Evolutionary conservation across 2,113 vertebrate genomes (phyloP), one percentile per base, ranked within the genome.

Genomic region (Ammodytes dubius): DNA sequence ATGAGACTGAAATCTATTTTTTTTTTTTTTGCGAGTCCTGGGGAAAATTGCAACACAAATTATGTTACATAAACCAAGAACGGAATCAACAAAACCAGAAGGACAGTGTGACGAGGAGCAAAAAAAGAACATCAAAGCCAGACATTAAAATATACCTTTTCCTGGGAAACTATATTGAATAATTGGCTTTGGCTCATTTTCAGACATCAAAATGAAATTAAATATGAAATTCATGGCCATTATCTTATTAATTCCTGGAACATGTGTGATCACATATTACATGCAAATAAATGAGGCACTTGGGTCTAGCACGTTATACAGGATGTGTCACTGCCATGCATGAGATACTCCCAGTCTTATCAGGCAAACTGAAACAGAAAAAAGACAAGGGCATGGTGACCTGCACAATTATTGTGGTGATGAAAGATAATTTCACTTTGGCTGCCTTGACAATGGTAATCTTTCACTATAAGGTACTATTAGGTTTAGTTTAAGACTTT

Each of bases 401-500:
- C 85, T 79, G 70, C 8, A 19, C 39, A 46, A 17, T 63, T 19
- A 71, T 70, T 40, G 57, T 65, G 60, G 15, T 53, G 50, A 59
- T 74, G 67, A 78, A 61, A 69, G 66, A 77, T 77, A 42, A 17
- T 71, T 75, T 83, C 19, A 58, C 58, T 83, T 67, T 69, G 67
- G 37, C 72, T 69, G 76, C 58, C 27, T 66, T 71, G 79, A 83
- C 85, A 77, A 80, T 75, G 75, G 84, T 56, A 47, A 86, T 89
- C 83, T 87, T 87, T 89, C 77, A 80, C 74, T 6, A 83, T 89
- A 84, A 87, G 74, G 45, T 65, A 79, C 64, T 85, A 89, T 90
- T 83, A 90, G 71, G 40, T 76, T 57, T 66, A 63, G 74, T 75
- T 88, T 83, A 60, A 82, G 74, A 73, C 83, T 74, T 83, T 15